Evolutionary conservation across 2,113 vertebrate genomes (phyloP).

Genomic region (Mobula hypostoma): DNA sequence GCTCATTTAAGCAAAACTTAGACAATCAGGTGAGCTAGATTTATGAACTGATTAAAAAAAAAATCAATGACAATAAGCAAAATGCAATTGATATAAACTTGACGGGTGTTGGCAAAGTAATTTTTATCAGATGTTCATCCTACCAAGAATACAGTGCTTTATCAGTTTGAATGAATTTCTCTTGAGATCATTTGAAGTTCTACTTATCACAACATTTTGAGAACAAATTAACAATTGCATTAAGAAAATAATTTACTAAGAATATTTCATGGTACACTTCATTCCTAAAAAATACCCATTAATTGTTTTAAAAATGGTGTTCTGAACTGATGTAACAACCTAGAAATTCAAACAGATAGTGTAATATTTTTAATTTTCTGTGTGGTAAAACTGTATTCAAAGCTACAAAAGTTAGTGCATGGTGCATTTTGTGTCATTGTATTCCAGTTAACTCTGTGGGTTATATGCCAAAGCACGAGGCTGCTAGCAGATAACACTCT

Average conservation of each 20-base stretch:
- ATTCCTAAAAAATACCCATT: neutral
- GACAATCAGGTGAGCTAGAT: conserved; percentile 26
- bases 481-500: no score
- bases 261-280: neutral
- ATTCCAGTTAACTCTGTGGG: no score
- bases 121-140: conserved; percentile 1
- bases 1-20: conserved; percentile 33
- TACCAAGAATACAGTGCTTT: neutral
- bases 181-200: neutral
- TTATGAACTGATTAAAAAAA: conserved; percentile 36
- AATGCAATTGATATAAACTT: conserved; percentile 28
- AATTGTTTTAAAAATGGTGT: neutral
- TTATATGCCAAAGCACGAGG: no score
- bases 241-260: neutral
- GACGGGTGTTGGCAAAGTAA: neutral
- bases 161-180: neutral
- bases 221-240: conserved; percentile 5
- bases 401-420: no score
- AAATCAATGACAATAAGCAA: conserved; percentile 34
- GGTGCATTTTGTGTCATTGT: no score
- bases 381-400: no score
- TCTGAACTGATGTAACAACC: neutral
- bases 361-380: no score
- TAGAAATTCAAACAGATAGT: no score
- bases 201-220: neutral